Percentiles rank a stretch among this genome's conserved stretches.
Conservation (phyloP, 2,113 vertebrate species). For the Forbesichthys papilliferus region DNA sequence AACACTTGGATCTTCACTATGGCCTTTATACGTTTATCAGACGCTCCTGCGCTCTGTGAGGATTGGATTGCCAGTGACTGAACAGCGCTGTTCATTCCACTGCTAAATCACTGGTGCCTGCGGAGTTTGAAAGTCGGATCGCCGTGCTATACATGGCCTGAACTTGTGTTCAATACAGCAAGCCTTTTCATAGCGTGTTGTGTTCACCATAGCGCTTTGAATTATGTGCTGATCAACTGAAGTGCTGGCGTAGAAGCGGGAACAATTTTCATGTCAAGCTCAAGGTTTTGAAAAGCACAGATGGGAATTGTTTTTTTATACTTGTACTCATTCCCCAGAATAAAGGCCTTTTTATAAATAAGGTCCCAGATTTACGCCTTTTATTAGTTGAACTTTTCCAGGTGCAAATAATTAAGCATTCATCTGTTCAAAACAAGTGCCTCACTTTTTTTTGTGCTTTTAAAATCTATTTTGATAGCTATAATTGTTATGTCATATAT, state of each 20-base stretch:
- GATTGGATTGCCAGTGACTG: constrained; percentile 28
- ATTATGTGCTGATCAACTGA: constrained; percentile 21
- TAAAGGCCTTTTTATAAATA: constrained; percentile 30
- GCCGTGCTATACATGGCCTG: neutral
- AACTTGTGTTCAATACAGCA: constrained; percentile 13
- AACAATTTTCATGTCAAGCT: constrained; percentile 5
- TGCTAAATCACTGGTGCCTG: constrained; percentile 47
- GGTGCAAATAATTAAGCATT: no score
- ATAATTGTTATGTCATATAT: neutral
- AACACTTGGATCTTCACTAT: constrained; percentile 44
- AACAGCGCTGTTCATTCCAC: constrained; percentile 64
- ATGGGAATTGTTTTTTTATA: constrained; percentile 52
- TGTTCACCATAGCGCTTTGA: constrained; percentile 38
- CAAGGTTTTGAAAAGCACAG: constrained; percentile 28
- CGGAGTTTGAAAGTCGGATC: constrained; percentile 19
- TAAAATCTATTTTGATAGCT: constrained; percentile 2
- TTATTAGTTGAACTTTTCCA: no score
- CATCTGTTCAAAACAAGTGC: no score
- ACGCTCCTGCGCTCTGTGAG: constrained; percentile 47
- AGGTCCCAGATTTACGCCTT: neutral
- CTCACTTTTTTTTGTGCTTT: constrained; percentile 14
- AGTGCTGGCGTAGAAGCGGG: constrained; percentile 19
- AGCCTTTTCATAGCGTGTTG: constrained; percentile 28
- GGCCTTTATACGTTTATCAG: constrained; percentile 52
- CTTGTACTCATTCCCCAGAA: constrained; percentile 32